phyloP scores from a whole-genome alignment of 1,140 invertebrate genomes.

The Chrysoperla carnea region DNA sequence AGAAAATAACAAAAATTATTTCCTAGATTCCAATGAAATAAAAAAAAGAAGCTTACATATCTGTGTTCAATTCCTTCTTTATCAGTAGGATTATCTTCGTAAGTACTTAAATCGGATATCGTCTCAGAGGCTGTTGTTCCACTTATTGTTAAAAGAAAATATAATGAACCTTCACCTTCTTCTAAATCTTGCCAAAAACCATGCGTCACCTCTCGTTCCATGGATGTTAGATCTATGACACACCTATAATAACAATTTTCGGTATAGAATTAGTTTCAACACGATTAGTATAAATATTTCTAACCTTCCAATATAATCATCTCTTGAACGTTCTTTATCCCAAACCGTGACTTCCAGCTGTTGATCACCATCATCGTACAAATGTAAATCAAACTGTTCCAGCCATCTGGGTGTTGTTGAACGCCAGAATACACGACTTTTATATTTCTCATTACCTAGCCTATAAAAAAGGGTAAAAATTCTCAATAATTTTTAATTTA shows the following conservation, averaged over 20 bases:
- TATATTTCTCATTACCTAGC: conserved; percentile 94
- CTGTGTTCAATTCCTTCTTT: conserved; percentile 40
- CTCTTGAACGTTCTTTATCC: conserved; percentile 72
- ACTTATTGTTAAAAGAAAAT: conserved; percentile 83
- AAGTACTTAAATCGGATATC: conserved; percentile 73
- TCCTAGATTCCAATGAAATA: not conserved
- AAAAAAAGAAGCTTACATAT: conserved; percentile 47
- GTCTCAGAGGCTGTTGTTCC: conserved; percentile 84
- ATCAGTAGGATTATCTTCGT: conserved; percentile 63
- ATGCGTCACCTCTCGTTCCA: conserved; percentile 85
- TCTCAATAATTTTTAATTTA: not conserved
- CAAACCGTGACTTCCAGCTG: conserved; percentile 78
- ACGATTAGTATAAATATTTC: not conserved
- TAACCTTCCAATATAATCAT: conserved; percentile 73
- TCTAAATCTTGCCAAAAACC: conserved; percentile 75
- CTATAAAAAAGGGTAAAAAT: conserved; percentile 26
- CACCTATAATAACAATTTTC: conserved; percentile 35
- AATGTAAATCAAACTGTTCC: conserved; percentile 93
- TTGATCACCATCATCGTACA: conserved; percentile 79
- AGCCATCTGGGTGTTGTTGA: conserved; percentile 78
- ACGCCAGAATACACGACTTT: conserved; percentile 82
- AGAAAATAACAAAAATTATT: not conserved
- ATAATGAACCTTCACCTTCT: conserved; percentile 74
- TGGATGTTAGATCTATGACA: conserved; percentile 63
- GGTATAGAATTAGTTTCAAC: too few relatives aligned